Evolutionary conservation across 2,113 vertebrate genomes (phyloP).

Genomic region (Oncorhynchus masou): DNA sequence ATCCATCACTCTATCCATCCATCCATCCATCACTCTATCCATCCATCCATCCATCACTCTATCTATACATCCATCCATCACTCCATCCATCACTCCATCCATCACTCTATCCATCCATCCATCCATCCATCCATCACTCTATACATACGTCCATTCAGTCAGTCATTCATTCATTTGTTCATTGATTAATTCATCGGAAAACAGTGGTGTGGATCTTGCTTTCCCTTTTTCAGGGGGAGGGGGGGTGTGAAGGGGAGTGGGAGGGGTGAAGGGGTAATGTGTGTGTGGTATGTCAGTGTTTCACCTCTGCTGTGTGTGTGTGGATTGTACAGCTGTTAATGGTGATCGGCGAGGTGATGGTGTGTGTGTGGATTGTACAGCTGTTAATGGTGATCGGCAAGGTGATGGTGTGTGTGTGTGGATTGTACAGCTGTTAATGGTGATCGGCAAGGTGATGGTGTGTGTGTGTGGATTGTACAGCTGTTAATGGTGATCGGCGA

Average conservation of each 20-base stretch:
- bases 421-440: neutral
- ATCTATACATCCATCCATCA: neutral
- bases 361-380: too few relatives aligned
- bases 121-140: neutral
- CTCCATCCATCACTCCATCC: neutral
- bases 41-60: neutral
- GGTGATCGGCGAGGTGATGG: neutral
- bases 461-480: too few relatives aligned
- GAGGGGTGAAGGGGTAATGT: neutral
- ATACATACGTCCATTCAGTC: neutral
- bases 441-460: neutral
- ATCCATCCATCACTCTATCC: too few relatives aligned
- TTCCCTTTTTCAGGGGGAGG: constrained; percentile 21
- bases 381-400: neutral
- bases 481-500: neutral
- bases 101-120: neutral
- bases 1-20: too few relatives aligned
- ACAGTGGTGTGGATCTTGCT: too few relatives aligned
- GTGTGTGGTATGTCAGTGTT: too few relatives aligned
- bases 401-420: too few relatives aligned
- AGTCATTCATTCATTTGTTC: neutral
- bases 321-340: neutral
- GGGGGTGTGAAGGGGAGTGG: neutral
- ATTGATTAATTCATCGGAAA: too few relatives aligned
- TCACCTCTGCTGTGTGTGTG: too few relatives aligned